A percentile compares a stretch with the other conserved stretches of the same genome.
Evolutionary conservation across 2,113 vertebrate genomes (phyloP).

Genomic region (Cyanoramphus novaezelandiae): DNA sequence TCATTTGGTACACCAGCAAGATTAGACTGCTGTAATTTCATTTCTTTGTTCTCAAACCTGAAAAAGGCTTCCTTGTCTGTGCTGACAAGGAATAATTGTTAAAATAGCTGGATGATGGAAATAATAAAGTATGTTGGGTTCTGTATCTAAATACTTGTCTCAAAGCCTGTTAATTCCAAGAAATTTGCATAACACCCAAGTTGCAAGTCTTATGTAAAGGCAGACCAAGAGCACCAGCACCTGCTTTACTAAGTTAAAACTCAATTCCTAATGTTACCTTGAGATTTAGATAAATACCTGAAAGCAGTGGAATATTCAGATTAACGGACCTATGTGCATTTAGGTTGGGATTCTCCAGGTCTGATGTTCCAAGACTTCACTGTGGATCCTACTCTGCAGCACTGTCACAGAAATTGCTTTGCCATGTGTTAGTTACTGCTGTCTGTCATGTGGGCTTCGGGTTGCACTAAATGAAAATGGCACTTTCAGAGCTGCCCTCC

Average conservation of each 20-base stretch:
- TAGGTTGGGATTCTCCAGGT: not conserved
- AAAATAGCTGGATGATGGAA: not conserved
- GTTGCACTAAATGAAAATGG: not conserved
- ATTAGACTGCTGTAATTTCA: not conserved
- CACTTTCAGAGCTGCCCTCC: not conserved
- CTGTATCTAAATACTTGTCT: not conserved
- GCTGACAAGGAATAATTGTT: not conserved
- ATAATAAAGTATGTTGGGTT: not conserved
- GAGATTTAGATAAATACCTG: not conserved
- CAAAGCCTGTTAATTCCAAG: not conserved
- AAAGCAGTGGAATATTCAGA: not conserved
- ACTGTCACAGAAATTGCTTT: not conserved
- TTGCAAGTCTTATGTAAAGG: not conserved
- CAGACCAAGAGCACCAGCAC: not conserved
- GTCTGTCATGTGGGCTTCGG: not conserved
- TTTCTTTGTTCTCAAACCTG: not conserved
- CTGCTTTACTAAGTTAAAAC: not conserved
- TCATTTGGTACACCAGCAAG: not conserved
- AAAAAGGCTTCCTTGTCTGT: not conserved
- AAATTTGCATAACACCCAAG: not conserved
- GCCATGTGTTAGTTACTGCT: not conserved
- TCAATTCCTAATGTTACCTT: not conserved
- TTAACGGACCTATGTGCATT: not conserved
- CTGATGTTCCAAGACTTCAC: not conserved
- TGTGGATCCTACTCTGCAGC: rapidly evolving